Evolutionary conservation across 2,888 invertebrate species (phyloP).

Genomic region (Standfussiana lucernea): DNA sequence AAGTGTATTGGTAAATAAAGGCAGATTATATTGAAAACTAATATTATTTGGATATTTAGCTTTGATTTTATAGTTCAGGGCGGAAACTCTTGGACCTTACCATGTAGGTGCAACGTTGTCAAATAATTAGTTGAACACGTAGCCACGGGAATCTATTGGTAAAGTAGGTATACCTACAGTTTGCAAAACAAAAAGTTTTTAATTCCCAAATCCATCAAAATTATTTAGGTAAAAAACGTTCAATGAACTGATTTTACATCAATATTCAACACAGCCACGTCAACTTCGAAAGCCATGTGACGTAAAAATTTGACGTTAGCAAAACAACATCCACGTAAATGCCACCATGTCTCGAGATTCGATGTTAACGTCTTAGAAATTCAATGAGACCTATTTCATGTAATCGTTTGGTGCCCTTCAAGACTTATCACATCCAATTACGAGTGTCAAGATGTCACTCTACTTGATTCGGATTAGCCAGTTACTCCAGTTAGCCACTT

Average conservation of each 20-base stretch:
- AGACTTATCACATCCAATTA: conserved; percentile 71
- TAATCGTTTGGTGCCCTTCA: conserved; percentile 68
- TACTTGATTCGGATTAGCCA: conserved; percentile 54
- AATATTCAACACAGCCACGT: not conserved
- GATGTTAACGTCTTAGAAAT: conserved; percentile 22
- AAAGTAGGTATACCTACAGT: not conserved
- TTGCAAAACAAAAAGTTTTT: not conserved
- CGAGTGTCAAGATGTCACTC: conserved; percentile 64
- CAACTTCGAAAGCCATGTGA: not conserved
- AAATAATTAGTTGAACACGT: not conserved
- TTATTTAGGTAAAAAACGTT: not conserved
- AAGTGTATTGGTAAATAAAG: no score
- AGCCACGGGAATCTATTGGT: not conserved
- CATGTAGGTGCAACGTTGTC: not conserved
- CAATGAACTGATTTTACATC: not conserved
- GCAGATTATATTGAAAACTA: no score
- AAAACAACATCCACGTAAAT: conserved; percentile 7
- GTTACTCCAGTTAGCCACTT: conserved; percentile 43
- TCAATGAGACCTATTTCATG: conserved; percentile 39
- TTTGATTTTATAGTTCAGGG: no score
- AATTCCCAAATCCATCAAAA: not conserved
- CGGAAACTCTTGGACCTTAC: no score
- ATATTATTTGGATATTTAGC: no score
- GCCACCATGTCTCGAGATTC: conserved; percentile 8
- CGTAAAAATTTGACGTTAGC: not conserved